Percentiles rank a stretch among this genome's conserved stretches.
Evolutionary conservation across 2,888 invertebrate genomes (phyloP).

Genomic region (Globia sparganii): DNA sequence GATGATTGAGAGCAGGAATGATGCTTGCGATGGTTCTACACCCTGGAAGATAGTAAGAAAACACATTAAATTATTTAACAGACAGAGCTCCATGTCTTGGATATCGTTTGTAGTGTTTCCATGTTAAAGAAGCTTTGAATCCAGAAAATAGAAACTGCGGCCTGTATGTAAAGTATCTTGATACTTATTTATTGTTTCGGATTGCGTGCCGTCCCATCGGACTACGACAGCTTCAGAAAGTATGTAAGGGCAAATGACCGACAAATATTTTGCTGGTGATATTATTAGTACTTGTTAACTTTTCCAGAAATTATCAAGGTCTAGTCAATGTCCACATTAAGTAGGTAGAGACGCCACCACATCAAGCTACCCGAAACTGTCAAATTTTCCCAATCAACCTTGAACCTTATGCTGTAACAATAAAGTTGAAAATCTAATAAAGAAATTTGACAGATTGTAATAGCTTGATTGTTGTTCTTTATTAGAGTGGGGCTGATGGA

Average conservation of each 20-base stretch:
- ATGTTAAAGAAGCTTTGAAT: not conserved
- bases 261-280: not conserved
- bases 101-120: not conserved
- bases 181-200: no score
- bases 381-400: no score
- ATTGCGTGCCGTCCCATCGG: no score
- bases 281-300: not conserved
- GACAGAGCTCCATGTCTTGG: not conserved
- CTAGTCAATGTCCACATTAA: not conserved
- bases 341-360: no score
- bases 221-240: not conserved
- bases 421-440: no score
- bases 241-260: conserved; percentile 27
- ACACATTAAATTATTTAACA: not conserved
- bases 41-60: conserved; percentile 89
- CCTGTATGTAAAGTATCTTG: not conserved
- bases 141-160: not conserved
- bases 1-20: conserved; percentile 94
- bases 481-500: not conserved
- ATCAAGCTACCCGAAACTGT: no score
- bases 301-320: not conserved
- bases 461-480: no score
- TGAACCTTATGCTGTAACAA: no score
- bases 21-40: conserved; percentile 93
- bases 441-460: no score